A percentile compares a stretch with the other conserved stretches of the same genome.
phyloP scores from a whole-genome alignment of 1,140 invertebrate genomes.

The Whitmania pigra region DNA sequence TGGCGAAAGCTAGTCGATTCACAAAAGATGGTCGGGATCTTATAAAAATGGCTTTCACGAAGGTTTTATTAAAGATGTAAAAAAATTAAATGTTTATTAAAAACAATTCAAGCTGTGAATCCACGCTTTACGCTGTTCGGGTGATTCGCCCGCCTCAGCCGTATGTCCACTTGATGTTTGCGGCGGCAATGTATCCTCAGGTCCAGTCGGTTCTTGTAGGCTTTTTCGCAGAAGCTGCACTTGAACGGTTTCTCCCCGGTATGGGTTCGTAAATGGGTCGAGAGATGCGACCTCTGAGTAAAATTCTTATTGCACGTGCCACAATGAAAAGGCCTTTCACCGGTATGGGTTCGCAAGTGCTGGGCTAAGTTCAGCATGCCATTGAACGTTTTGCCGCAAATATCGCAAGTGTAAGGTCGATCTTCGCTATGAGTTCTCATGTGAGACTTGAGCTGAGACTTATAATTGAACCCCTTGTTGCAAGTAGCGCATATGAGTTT shows the following conservation, averaged over 20 bases:
- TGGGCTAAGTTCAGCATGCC: constrained; percentile 93
- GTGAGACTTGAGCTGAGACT: constrained; percentile 84
- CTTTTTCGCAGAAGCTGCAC: constrained; percentile 72
- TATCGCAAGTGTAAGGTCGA: constrained; percentile 81
- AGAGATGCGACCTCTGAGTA: constrained; percentile 57
- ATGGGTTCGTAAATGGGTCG: constrained; percentile 78
- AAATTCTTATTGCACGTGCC: constrained; percentile 47
- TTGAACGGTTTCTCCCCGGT: constrained; percentile 81
- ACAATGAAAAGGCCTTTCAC: constrained; percentile 76
- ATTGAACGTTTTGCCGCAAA: constrained; percentile 87
- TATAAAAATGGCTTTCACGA: too few relatives aligned
- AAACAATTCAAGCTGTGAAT: too few relatives aligned
- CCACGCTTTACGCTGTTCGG: too few relatives aligned
- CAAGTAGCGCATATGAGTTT: neutral
- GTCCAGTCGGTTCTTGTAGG: constrained; percentile 86
- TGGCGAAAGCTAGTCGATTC: too few relatives aligned
- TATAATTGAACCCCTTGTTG: constrained; percentile 77
- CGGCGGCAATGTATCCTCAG: constrained; percentile 62
- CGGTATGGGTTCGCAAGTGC: constrained; percentile 94
- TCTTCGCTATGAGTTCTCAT: constrained; percentile 82
- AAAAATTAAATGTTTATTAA: too few relatives aligned
- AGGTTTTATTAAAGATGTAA: too few relatives aligned
- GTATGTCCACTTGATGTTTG: neutral
- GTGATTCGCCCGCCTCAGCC: too few relatives aligned
- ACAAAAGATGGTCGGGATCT: too few relatives aligned